Evolutionary conservation across 2,888 invertebrate species (phyloP), one percentile per base, ranked within the genome.

Genomic region (Hydraecia micacea): DNA sequence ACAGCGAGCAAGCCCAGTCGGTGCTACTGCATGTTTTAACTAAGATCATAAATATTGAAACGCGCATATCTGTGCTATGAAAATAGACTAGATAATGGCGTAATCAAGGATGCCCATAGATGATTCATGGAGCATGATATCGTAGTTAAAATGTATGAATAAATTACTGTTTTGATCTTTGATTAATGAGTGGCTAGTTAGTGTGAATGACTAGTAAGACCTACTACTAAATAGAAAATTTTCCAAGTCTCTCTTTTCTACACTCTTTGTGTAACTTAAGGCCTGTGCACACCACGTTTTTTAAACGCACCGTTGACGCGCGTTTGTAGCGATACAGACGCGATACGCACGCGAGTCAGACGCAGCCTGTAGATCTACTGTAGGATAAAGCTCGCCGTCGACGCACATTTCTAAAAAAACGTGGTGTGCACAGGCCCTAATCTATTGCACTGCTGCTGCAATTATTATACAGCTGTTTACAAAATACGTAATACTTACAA

Each of bases 31-130:
- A 71, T 88, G 85, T 83, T 80, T 83, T 67, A 80, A 85, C 83
- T 68, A 75, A 83, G 74, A 87, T 85, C 88, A 88, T 88, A 88
- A 88, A 88, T 88, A 88, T 87, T 88, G 79, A 78, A 83, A 62
- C 58, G 65, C 28, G 49, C 68, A 79, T 85, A 87, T 86, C 83
- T 83, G 52, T 58, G 73, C 73, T 86, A 71, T 86, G 73, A 83
- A 86, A 83, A 83, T 85, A 86, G 75, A 77, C 55, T 63, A 80
- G 73, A 75, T 86, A 85, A 77, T 83, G 73, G 72, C 15, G 84
- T 75, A 77, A 80, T 83, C 83, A 85, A 79, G 75, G 83, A 78
- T 74, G 75, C 52, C 55, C 72, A 72, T 75, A 55, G 58, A 68
- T 76, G 70, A 79, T 74, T 83, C 73, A 83, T 83, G 67, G 18